Conservation (phyloP, 2,888 invertebrate genomes). For the Ophioninae sp. region DNA sequence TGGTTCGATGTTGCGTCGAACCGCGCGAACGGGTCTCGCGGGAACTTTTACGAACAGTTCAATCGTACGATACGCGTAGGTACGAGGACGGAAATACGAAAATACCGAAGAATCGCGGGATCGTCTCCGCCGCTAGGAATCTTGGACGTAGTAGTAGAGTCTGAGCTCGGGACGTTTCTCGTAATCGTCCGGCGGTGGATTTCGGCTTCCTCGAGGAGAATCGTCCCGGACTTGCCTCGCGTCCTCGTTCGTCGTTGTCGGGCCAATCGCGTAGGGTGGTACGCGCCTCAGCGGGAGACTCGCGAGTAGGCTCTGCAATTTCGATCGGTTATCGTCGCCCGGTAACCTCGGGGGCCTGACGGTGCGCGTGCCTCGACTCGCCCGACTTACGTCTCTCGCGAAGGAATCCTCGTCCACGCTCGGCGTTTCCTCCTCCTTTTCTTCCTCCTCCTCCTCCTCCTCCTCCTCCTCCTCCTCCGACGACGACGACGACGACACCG, state of each 20-base stretch:
- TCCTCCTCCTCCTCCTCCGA: no score
- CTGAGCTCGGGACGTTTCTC: conserved; percentile 67
- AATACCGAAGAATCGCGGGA: not conserved
- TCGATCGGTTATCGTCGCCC: conserved; percentile 65
- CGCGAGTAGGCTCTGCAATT: conserved; percentile 67
- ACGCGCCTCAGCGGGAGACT: conserved; percentile 60
- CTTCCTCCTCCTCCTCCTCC: no score
- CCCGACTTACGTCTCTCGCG: conserved; percentile 57
- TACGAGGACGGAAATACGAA: not conserved
- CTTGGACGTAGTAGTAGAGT: conserved; percentile 70
- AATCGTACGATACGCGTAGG: no score
- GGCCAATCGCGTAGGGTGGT: conserved; percentile 31
- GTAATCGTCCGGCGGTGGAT: conserved; percentile 41
- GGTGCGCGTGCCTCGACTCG: no score
- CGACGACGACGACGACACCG: no score
- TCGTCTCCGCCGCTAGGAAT: conserved; percentile 13
- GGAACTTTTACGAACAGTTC: no score
- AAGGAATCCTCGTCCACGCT: conserved; percentile 31
- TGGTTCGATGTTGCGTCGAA: no score
- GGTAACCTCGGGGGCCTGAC: no score
- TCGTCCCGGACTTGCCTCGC: not conserved
- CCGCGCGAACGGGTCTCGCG: no score
- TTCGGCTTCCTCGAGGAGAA: conserved; percentile 48
- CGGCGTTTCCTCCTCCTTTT: conserved; percentile 39
- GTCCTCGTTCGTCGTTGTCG: not conserved